Conservation (phyloP, 2,113 vertebrate genomes). For the Leucopsar rothschildi region DNA sequence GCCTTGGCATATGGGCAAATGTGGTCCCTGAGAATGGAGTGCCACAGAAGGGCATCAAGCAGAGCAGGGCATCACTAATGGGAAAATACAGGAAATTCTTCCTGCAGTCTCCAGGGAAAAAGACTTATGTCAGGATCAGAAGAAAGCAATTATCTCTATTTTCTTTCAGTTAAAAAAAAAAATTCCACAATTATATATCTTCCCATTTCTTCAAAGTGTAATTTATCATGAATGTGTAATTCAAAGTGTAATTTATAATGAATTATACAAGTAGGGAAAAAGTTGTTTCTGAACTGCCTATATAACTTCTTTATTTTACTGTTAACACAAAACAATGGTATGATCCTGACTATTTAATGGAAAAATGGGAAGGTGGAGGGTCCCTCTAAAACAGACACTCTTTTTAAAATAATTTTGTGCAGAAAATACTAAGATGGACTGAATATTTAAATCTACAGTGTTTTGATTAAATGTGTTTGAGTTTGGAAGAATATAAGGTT, state of each 20-base stretch:
- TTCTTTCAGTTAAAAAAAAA: neutral
- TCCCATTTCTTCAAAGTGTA: neutral
- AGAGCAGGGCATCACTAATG: fast-evolving
- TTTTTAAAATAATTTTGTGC: neutral
- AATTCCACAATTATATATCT: neutral
- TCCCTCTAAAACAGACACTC: neutral
- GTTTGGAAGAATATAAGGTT: neutral
- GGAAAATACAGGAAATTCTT: neutral
- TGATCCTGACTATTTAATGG: neutral
- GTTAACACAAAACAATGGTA: neutral
- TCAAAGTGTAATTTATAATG: neutral
- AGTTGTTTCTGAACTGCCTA: neutral
- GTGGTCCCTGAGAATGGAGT: neutral
- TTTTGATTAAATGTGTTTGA: neutral
- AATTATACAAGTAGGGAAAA: neutral
- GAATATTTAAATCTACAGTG: neutral
- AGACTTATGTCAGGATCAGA: neutral
- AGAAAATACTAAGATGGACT: neutral
- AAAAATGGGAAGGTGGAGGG: neutral
- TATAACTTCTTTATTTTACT: neutral
- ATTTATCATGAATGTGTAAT: neutral
- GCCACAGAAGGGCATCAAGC: neutral
- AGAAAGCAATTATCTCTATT: neutral
- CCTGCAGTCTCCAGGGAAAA: neutral
- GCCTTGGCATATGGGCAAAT: neutral